A percentile compares a stretch with the other conserved stretches of the same genome.
Conservation (phyloP, 2,888 invertebrate genomes). For the Drosophila helvetica region DNA sequence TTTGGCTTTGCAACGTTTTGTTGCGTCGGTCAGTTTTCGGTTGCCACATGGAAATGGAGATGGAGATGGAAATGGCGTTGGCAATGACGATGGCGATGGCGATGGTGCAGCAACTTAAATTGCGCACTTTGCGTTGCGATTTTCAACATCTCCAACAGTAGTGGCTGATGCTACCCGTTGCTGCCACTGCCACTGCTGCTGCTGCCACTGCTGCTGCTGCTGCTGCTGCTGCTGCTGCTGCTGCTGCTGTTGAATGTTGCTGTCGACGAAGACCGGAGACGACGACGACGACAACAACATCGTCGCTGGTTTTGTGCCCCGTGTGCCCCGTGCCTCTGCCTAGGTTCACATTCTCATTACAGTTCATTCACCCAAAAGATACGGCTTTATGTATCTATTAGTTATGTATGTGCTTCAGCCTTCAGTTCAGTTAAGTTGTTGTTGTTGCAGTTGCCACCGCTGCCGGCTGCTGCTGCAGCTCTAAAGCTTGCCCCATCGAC, state of each 20-base stretch:
- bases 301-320: constrained; percentile 4
- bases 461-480: constrained; percentile 7
- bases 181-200: constrained; percentile 22
- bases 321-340: constrained; percentile 43
- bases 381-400: constrained; percentile 80
- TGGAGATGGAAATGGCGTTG: not conserved
- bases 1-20: constrained; percentile 1
- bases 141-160: constrained; percentile 62
- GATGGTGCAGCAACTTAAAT: constrained; percentile 50
- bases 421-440: constrained; percentile 37
- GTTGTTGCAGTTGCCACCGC: constrained; percentile 21
- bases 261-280: not conserved
- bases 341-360: constrained; percentile 82
- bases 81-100: too few relatives aligned
- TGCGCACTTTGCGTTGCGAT: constrained; percentile 76
- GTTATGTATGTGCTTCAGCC: constrained; percentile 72
- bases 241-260: constrained; percentile 12
- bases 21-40: constrained; percentile 39
- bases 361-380: constrained; percentile 80
- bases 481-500: constrained; percentile 6
- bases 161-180: constrained; percentile 26
- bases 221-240: constrained; percentile 19
- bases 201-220: constrained; percentile 24
- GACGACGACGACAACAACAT: not conserved
- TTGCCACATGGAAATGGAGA: constrained; percentile 15